Evolutionary conservation across 2,888 invertebrate species (phyloP).

Genomic region (Lithophane leautieri): DNA sequence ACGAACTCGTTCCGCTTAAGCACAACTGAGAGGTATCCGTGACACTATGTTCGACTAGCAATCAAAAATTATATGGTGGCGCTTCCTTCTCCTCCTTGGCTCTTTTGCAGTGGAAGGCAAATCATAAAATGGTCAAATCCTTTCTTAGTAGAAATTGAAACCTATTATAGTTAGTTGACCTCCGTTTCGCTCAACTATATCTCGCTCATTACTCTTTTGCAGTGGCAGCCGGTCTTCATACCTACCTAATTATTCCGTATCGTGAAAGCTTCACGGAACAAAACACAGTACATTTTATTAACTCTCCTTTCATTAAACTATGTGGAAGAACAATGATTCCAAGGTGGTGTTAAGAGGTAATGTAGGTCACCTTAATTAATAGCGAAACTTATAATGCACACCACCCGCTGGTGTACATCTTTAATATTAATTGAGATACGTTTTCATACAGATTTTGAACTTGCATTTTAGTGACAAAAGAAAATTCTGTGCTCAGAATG

Average conservation of each 20-base stretch:
- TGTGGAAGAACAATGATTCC: slow-evolving; percentile 12
- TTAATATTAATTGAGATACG: slow-evolving; percentile 5
- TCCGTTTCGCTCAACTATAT: not conserved
- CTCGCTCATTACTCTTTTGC: not conserved
- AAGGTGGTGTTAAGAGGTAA: slow-evolving; percentile 11
- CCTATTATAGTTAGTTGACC: not conserved
- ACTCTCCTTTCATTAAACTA: slow-evolving; percentile 21
- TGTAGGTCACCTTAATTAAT: slow-evolving; percentile 31
- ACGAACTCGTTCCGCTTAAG: too few relatives aligned
- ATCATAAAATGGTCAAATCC: not conserved
- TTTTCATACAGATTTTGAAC: slow-evolving; percentile 5
- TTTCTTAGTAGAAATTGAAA: not conserved
- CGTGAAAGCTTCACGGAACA: not conserved
- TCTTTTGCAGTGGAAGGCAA: not conserved
- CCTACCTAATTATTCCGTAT: not conserved
- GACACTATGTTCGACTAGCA: too few relatives aligned
- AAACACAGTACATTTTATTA: slow-evolving; percentile 5
- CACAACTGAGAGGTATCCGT: too few relatives aligned
- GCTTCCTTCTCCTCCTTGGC: not conserved
- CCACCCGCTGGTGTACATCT: not conserved
- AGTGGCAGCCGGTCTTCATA: not conserved
- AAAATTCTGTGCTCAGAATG: slow-evolving; percentile 1
- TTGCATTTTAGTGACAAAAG: not conserved
- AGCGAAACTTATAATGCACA: slow-evolving; percentile 21
- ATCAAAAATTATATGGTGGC: not conserved